Evolutionary conservation across 2,888 invertebrate genomes (phyloP), one percentile per base, ranked within the genome.

Genomic region (Leucozona laternaria): DNA sequence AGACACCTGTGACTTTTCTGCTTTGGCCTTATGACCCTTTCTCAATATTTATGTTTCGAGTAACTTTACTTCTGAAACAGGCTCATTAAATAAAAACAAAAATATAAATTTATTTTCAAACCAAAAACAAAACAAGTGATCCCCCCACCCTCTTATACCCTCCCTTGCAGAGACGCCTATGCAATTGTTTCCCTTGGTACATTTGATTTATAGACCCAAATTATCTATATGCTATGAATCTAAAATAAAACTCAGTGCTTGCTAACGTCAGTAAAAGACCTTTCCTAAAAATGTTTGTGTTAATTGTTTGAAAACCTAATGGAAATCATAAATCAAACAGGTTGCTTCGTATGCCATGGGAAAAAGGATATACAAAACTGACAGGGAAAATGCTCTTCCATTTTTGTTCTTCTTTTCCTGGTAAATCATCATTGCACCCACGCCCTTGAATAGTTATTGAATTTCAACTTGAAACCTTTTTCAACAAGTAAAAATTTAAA

Each of bases 261-360:
- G 17, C 8, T 45, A 3, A 10, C 34, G 22, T 10, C 45, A 17
- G 55, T 43, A 64, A 40, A 55, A 77, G 48, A 7, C 20, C 0
- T 10, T 25, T 13, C n/a, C 11, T 6, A 13, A n/a, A 28, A n/a
- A 31, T 71, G 2, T 28, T 40, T 10, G 17, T 60, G 40, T 45
- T 17, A 17, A 17, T 45, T 45, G 8, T 37, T n/a, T 2, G 11
- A 53, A 53, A 58, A 13, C 50, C 75, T 75, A 84, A 84, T 79
- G 75, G 70, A 75, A 31, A 22, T 40, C 79, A 71, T 79, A 84
- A 77, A 77, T 76, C 64, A 43, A 25, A 70, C 43, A 34, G 76
- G 31, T 62, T 37, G 4, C 34, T 28, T 4, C 17, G 31, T 8
- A 43, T 53, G 15, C 43, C 40, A 4, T 2, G 2, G 11, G 7